Conservation (phyloP, 2,888 invertebrate species). For the Antitype chi region DNA sequence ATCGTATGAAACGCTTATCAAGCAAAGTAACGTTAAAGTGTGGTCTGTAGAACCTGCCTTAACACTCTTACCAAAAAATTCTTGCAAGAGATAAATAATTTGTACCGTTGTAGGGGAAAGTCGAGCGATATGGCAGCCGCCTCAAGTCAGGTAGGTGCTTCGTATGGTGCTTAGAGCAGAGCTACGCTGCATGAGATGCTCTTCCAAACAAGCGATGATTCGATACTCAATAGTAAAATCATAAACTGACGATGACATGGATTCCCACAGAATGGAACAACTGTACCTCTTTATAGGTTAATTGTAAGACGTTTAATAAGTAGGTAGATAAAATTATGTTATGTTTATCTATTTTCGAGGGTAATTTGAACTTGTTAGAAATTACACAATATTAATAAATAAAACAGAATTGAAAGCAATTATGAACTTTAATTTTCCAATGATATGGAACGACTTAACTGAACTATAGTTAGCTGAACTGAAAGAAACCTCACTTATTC, state of each 20-base stretch:
- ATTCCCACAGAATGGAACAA: not conserved
- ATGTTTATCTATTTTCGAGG: too few species aligned
- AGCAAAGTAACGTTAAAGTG: too few species aligned
- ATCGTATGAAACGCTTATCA: too few species aligned
- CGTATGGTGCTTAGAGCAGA: not conserved
- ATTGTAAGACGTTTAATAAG: not conserved
- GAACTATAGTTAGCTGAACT: too few species aligned
- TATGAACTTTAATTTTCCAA: not conserved
- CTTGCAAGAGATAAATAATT: not conserved
- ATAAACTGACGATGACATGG: not conserved
- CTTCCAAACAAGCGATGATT: not conserved
- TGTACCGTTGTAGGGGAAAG: not conserved
- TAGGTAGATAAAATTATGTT: not conserved
- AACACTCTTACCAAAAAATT: not conserved
- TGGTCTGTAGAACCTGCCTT: not conserved
- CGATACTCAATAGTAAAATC: not conserved
- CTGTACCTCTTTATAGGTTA: not conserved
- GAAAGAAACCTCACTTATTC: not conserved
- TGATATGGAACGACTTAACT: not conserved
- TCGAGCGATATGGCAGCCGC: not conserved
- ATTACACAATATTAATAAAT: not conserved
- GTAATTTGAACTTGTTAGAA: not conserved
- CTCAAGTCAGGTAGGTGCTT: not conserved
- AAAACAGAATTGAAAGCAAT: not conserved
- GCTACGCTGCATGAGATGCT: not conserved